Conservation (phyloP, 2,113 vertebrate species). For the Herpetotheres cachinnans region DNA sequence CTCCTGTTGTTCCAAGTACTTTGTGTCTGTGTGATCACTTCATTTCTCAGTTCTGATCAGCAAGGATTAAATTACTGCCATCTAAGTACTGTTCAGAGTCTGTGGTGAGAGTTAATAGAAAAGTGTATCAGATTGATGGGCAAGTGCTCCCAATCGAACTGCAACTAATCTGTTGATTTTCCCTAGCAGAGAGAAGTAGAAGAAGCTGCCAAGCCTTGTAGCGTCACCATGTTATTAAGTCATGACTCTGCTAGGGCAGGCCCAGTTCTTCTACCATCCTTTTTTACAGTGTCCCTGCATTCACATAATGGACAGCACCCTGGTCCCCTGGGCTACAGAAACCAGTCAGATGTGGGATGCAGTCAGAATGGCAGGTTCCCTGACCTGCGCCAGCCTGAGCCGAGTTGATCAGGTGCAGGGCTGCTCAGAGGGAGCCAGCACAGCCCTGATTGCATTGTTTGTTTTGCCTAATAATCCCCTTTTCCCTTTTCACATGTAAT, state of each 20-base stretch:
- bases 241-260: neutral
- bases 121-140: neutral
- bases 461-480: neutral
- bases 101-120: neutral
- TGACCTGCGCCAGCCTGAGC: neutral
- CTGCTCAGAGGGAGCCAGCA: neutral
- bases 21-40: neutral
- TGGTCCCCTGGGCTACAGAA: neutral
- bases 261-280: too few relatives aligned
- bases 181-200: neutral
- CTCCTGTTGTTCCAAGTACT: neutral
- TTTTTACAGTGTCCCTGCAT: neutral
- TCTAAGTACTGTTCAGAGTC: neutral
- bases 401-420: rapidly evolving
- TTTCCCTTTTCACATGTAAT: neutral
- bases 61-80: neutral
- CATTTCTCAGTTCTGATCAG: neutral
- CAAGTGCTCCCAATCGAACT: neutral
- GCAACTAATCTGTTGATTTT: neutral
- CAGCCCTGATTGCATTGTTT: neutral
- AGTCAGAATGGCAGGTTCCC: neutral
- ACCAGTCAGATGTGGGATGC: rapidly evolving
- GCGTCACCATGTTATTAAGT: neutral
- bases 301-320: neutral
- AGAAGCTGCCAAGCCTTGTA: neutral